These are phyloP conservation scores for Karalla daura DNA, from an alignment of 2,797 vertebrate species.

Conservation along the genomic window DNA sequence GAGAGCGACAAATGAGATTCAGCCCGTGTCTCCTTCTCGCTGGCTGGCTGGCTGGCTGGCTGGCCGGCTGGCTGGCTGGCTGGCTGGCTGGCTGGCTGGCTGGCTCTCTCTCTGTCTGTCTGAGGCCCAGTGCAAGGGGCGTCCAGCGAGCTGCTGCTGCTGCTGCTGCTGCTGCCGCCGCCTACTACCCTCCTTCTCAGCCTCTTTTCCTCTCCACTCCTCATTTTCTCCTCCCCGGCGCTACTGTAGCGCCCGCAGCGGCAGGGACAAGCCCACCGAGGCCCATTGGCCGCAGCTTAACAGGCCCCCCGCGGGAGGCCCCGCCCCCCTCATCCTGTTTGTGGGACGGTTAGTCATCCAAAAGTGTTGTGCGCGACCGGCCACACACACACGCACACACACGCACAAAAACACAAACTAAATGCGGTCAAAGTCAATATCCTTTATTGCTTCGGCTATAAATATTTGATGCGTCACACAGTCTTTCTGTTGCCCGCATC, in stretches of 20 bases:
- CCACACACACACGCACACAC: constrained; percentile 7
- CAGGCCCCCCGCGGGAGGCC: constrained; percentile 72
- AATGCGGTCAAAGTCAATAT: constrained; percentile 12
- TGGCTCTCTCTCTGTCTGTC: constrained; percentile 59
- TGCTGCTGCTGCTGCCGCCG: too few species aligned
- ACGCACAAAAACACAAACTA: background rate
- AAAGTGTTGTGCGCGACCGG: constrained; percentile 38
- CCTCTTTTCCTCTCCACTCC: constrained; percentile 42
- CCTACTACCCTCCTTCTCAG: constrained; percentile 51
- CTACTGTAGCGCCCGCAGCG: constrained; percentile 56
- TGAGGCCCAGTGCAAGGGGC: constrained; percentile 74
- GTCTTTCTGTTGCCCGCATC: constrained; percentile 8
- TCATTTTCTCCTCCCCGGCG: constrained; percentile 63
- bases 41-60: constrained; percentile 59
- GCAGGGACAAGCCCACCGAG: constrained; percentile 61
- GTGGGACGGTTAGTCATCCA: constrained; percentile 62
- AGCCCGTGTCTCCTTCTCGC: constrained; percentile 58
- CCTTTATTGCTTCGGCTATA: constrained; percentile 14
- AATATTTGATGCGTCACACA: constrained; percentile 22
- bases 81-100: too few species aligned
- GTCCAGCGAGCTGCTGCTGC: constrained; percentile 54
- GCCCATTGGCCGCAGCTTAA: constrained; percentile 72
- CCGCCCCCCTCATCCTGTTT: constrained; percentile 70
- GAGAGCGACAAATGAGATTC: constrained; percentile 63
- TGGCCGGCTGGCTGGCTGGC: too few species aligned